A percentile compares a stretch with the other conserved stretches of the same genome.
These are phyloP conservation scores for Steatornis caripensis DNA, from an alignment of 2,113 vertebrate species.

Conservation along the genomic window DNA sequence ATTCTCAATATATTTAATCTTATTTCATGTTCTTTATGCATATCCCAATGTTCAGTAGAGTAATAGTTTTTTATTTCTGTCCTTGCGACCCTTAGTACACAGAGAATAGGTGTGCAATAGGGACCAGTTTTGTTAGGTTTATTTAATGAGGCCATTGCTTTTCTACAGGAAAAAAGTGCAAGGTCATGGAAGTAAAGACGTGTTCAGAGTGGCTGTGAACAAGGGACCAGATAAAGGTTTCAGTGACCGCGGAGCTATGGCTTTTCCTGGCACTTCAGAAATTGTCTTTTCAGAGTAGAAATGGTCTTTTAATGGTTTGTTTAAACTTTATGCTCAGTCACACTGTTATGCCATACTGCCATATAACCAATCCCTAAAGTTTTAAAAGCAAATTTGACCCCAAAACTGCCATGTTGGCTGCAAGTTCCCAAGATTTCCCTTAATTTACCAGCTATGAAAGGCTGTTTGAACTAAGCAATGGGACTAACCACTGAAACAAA, in stretches of 20 bases:
- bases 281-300: not conserved
- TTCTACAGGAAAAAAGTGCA: not conserved
- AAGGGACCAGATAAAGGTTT: not conserved
- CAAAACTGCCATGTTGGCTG: not conserved
- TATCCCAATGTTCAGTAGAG: not conserved
- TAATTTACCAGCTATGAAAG: not conserved
- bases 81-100: not conserved
- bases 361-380: not conserved
- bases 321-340: not conserved
- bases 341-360: not conserved
- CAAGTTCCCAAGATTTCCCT: not conserved
- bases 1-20: not conserved
- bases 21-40: not conserved
- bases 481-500: not conserved
- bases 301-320: not conserved
- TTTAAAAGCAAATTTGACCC: not conserved
- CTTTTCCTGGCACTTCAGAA: not conserved
- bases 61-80: not conserved
- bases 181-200: not conserved
- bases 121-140: not conserved
- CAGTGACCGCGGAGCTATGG: not conserved
- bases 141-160: not conserved
- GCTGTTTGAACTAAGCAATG: not conserved
- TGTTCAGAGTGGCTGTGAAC: not conserved
- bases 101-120: not conserved